phyloP scores from a whole-genome alignment of 1,140 invertebrate species.

The Littorina saxatilis region DNA sequence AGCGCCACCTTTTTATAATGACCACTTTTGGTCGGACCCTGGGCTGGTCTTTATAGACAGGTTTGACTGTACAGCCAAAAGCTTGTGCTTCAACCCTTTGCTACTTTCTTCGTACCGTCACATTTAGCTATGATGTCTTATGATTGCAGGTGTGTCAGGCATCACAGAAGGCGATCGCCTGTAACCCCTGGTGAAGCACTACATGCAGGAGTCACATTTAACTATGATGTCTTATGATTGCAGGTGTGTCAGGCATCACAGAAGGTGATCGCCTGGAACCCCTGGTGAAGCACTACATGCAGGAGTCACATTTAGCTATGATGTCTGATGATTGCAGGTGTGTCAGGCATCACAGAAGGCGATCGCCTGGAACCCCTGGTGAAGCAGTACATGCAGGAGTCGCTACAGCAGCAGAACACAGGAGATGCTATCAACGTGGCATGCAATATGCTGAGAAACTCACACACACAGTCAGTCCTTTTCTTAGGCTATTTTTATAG shows the following conservation, averaged over 20 bases:
- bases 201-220: too few relatives aligned
- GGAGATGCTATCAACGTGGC: conserved; percentile 31
- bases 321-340: conserved; percentile 8
- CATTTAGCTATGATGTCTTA: too few relatives aligned
- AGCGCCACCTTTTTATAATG: too few relatives aligned
- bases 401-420: conserved; percentile 18
- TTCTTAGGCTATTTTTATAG: not conserved
- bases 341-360: conserved; percentile 30
- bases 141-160: too few relatives aligned
- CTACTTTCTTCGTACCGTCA: too few relatives aligned
- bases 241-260: not conserved
- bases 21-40: too few relatives aligned
- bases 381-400: conserved; percentile 49
- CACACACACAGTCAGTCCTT: not conserved
- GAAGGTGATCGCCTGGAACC: not conserved
- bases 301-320: too few relatives aligned
- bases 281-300: not conserved
- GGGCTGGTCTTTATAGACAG: too few relatives aligned
- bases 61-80: too few relatives aligned
- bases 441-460: conserved; percentile 34
- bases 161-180: not conserved
- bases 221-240: too few relatives aligned
- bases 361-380: conserved; percentile 49
- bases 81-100: too few relatives aligned
- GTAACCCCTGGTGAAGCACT: not conserved